Base-by-base conservation (phyloP, 2,797 vertebrate genomes). In the Lacerta bilineata region DNA sequence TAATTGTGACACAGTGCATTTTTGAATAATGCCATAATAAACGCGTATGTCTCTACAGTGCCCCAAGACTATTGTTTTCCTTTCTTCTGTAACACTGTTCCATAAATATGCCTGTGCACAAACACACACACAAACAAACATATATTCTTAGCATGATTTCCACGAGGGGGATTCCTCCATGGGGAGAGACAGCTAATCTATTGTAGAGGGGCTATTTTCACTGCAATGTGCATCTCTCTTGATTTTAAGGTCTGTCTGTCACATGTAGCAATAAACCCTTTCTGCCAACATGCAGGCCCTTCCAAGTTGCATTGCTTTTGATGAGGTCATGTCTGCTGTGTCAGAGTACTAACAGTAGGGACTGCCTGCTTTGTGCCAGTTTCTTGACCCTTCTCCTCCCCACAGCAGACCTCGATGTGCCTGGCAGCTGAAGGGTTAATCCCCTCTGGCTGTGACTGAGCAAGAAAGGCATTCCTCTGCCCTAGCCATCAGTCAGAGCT, bases 401-500 rank as follows among this genome's bases (percentile, higher is more conserved):
- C 84, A 81, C 1, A 64, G 0, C 36, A 20, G 3, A 79, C 8
- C 10, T 1, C 59, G 8, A 0, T 25, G 13, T 66, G 71, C 39
- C 86, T 46, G 89, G 83, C 3, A 68, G n/a, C 41, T 23, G 3
- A 13, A 59, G 36, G 3, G 79, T 76, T 86, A 92, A 94, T 76
- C 64, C 15, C 36, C n/a, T 64, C 50, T 61, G 59, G 59, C 59
- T 64, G n/a, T 23, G 61, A 46, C 43, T 23, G 39, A 66, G 61
- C 61, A 33, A 83, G 46, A 64, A 81, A 55, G 84, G 66, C 18
- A 50, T 92, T 88, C 66, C 84, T 91, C 83, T 20, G 46, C 74
- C 10, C 0, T 43, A 92, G 89, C 85, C 93, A 69, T 87, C 91
- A 92, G 92, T 91, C 95, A 87, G 43, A 86, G 74, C 23, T 1